Percentiles rank a stretch among this genome's conserved stretches.
Conservation (phyloP, 2,797 vertebrate species). For the Aulostomus chinensis region DNA sequence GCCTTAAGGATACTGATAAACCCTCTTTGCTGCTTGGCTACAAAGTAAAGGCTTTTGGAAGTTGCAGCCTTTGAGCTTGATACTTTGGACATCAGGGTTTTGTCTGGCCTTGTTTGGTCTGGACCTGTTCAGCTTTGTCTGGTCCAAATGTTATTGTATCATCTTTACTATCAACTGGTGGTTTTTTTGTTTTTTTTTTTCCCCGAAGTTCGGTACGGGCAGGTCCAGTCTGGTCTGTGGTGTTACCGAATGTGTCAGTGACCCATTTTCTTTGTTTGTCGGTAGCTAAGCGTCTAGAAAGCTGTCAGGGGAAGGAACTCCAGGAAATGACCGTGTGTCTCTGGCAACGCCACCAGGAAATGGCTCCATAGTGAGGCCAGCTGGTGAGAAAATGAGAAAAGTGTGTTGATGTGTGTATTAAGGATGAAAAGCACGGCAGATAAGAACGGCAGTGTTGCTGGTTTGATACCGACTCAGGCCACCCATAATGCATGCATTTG, state of each 20-base stretch:
- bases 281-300: conserved; percentile 29
- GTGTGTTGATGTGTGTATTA: conserved; percentile 18
- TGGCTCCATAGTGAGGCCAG: conserved; percentile 32
- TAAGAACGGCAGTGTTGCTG: neutral
- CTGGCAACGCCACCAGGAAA: conserved; percentile 49
- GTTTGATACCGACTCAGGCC: conserved; percentile 7
- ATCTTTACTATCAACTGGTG: too few species aligned
- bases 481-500: neutral
- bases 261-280: conserved; percentile 40
- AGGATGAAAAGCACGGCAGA: neutral
- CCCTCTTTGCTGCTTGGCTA: too few species aligned
- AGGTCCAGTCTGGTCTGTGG: neutral
- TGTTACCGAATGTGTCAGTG: conserved; percentile 13
- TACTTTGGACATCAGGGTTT: too few species aligned
- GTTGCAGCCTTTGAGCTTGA: too few species aligned
- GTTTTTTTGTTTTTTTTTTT: neutral
- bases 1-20: too few species aligned
- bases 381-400: conserved; percentile 19
- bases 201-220: conserved; percentile 1
- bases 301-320: conserved; percentile 40
- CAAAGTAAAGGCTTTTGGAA: too few species aligned
- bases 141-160: too few species aligned
- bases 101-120: too few species aligned
- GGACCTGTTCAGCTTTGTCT: too few species aligned
- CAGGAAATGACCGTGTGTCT: conserved; percentile 57